phyloP scores from a whole-genome alignment of 2,113 vertebrate genomes.

The Melospiza georgiana region DNA sequence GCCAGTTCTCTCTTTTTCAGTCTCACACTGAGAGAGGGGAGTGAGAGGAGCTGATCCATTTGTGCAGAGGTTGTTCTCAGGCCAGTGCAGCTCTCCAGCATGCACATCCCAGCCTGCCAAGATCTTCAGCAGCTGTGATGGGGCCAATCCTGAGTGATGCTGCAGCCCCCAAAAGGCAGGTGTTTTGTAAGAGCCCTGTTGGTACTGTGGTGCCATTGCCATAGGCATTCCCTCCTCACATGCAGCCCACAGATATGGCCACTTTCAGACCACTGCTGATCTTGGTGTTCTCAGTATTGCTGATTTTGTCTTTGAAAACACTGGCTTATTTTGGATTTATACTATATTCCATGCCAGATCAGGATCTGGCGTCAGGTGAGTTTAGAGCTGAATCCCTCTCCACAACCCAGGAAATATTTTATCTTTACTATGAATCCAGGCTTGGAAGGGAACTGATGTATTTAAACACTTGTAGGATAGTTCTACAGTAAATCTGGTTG shows the following conservation, averaged over 20 bases:
- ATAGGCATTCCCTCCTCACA: neutral
- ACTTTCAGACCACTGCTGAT: neutral
- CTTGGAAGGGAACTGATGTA: neutral
- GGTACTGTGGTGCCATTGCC: neutral
- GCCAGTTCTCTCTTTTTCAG: neutral
- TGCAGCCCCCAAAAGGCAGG: neutral
- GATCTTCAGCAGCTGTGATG: neutral
- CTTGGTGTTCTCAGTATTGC: neutral
- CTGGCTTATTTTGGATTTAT: neutral
- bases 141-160: neutral
- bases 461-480: neutral
- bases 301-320: neutral
- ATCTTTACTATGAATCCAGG: neutral
- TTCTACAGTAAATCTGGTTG: neutral
- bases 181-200: neutral
- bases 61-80: neutral
- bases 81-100: neutral
- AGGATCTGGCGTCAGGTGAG: neutral
- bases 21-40: neutral
- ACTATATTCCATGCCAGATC: neutral
- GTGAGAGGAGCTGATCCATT: neutral
- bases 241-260: neutral
- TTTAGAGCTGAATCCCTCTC: neutral
- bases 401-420: neutral
- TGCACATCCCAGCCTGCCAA: neutral